Evolutionary conservation across 2,797 vertebrate genomes (phyloP).

Genomic region (Pachyuromys duprasi): DNA sequence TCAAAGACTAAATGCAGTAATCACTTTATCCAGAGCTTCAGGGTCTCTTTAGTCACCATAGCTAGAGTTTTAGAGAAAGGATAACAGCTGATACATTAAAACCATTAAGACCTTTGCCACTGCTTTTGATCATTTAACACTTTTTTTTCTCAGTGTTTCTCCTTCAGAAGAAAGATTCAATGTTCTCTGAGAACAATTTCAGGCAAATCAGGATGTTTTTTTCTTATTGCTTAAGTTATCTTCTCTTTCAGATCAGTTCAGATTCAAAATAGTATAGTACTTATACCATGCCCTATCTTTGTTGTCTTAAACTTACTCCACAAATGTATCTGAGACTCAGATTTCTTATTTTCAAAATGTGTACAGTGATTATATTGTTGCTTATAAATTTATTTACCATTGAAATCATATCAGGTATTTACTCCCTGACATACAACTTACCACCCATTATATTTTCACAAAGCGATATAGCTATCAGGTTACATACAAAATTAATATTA

Average conservation of each 20-base stretch:
- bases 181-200: conserved; percentile 12
- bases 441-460: neutral
- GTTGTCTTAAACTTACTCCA: neutral
- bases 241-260: conserved; percentile 37
- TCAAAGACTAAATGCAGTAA: neutral
- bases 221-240: rapidly evolving
- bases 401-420: neutral
- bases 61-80: neutral
- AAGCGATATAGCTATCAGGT: neutral
- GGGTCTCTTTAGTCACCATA: neutral
- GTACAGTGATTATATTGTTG: neutral
- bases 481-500: neutral
- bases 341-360: neutral
- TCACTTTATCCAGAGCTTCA: neutral
- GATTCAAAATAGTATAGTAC: neutral
- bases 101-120: neutral
- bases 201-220: neutral
- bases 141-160: neutral
- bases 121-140: neutral
- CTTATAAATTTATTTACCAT: neutral
- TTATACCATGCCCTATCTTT: neutral
- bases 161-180: conserved; percentile 26
- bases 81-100: neutral
- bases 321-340: neutral
- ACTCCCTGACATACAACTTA: neutral